Conservation (phyloP, 2,113 vertebrate species). For the Ranitomeya imitator region DNA sequence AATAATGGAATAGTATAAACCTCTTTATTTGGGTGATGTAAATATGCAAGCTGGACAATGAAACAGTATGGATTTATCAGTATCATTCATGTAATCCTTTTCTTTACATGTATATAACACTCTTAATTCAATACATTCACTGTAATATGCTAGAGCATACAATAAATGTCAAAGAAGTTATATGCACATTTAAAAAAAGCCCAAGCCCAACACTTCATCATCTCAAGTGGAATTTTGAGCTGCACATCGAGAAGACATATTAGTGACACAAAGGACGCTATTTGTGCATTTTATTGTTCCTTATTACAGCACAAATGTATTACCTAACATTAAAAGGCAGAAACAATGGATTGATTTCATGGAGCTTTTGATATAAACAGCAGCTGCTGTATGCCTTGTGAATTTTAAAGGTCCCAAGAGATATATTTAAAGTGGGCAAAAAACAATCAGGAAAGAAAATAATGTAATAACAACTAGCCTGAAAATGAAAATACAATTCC, state of each 20-base stretch:
- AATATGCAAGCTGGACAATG: background rate
- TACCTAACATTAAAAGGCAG: constrained; percentile 67
- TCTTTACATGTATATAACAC: background rate
- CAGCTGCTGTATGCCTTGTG: constrained; percentile 60
- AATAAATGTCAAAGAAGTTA: constrained; percentile 32
- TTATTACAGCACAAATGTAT: constrained; percentile 64
- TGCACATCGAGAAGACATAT: constrained; percentile 65
- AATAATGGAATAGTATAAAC: background rate
- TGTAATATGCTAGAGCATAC: constrained; percentile 5
- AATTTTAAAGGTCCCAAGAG: constrained; percentile 62
- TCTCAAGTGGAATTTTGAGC: constrained; percentile 65
- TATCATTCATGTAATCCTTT: constrained; percentile 19
- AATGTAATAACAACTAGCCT: constrained; percentile 48
- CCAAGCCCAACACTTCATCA: constrained; percentile 56
- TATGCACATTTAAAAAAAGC: background rate
- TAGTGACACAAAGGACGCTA: constrained; percentile 63
- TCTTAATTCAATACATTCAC: constrained; percentile 22
- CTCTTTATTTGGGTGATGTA: background rate
- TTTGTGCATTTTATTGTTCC: constrained; percentile 64
- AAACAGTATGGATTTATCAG: background rate
- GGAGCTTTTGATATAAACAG: constrained; percentile 59
- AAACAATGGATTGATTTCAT: constrained; percentile 67
- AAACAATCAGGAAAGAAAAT: constrained; percentile 52
- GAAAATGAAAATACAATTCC: constrained; percentile 52
- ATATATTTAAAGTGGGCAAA: constrained; percentile 54